Evolutionary conservation across 2,797 vertebrate genomes (phyloP).

Genomic region (Okamejei kenojei): DNA sequence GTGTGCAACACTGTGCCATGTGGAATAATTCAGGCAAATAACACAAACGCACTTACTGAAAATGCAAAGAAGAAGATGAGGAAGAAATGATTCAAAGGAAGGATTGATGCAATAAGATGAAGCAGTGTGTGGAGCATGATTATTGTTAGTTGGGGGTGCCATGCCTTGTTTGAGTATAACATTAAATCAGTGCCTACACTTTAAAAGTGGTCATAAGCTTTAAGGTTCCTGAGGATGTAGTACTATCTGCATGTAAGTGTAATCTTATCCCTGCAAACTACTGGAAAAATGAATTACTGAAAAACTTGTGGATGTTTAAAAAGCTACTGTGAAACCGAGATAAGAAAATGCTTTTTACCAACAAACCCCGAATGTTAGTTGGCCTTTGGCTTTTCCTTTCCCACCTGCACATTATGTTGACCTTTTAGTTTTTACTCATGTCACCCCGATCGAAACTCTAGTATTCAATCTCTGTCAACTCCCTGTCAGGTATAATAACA

Average conservation of each 20-base stretch:
- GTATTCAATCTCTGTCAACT: not conserved
- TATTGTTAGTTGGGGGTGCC: no score
- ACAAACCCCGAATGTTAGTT: not conserved
- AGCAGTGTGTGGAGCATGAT: not conserved
- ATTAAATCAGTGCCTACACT: not conserved
- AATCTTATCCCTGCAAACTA: not conserved
- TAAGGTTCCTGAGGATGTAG: not conserved
- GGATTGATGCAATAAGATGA: not conserved
- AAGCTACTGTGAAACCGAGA: not conserved
- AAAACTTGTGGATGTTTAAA: not conserved
- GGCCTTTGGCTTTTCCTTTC: not conserved
- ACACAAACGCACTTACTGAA: not conserved
- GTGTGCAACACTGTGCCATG: no score
- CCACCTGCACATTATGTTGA: not conserved
- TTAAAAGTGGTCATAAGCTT: not conserved
- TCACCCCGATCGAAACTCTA: not conserved
- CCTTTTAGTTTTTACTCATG: not conserved
- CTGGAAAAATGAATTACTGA: not conserved
- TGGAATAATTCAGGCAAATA: not conserved
- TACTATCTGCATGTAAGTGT: not conserved
- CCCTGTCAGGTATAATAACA: not conserved
- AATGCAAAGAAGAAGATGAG: not conserved
- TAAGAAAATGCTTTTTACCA: not conserved
- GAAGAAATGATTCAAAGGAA: not conserved
- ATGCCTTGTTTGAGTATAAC: not conserved